phyloP scores from a whole-genome alignment of 2,888 invertebrate genomes.

The Lagria hirta region DNA sequence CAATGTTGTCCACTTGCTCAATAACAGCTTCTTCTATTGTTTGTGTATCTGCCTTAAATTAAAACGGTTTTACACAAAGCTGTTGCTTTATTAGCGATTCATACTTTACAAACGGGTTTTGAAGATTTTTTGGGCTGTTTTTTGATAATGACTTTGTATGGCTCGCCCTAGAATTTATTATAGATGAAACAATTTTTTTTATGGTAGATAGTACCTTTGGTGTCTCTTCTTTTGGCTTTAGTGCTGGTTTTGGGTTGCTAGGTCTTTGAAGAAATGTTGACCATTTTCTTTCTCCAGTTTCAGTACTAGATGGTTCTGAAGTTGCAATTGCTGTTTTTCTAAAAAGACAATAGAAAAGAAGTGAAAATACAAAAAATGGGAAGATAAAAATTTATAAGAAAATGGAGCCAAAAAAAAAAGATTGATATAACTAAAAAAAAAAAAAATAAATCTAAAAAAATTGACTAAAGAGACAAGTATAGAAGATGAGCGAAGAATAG shows the following conservation, averaged over 20 bases:
- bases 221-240: constrained; percentile 43
- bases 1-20: constrained; percentile 18
- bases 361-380: too few relatives aligned
- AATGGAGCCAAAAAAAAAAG: too few relatives aligned
- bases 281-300: constrained; percentile 58
- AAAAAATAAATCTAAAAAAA: too few relatives aligned
- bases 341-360: too few relatives aligned
- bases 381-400: too few relatives aligned
- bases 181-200: background rate
- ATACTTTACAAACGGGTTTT: constrained; percentile 2
- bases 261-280: constrained; percentile 79
- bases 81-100: background rate
- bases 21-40: constrained; percentile 11
- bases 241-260: constrained; percentile 63
- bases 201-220: constrained; percentile 37
- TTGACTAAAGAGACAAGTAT: too few relatives aligned
- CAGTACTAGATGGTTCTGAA: constrained; percentile 9
- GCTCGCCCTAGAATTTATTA: constrained; percentile 37
- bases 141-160: constrained; percentile 49
- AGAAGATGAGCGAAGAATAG: too few relatives aligned
- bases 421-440: too few relatives aligned
- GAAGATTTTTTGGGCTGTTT: constrained; percentile 44
- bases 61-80: background rate
- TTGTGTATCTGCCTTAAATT: too few relatives aligned
- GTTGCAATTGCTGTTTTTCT: constrained; percentile 1